Evolutionary conservation across 30 jellyfish, hydroid and myxozoan genomes (phyloP).

Genomic region (Nemopilema nomurai): DNA sequence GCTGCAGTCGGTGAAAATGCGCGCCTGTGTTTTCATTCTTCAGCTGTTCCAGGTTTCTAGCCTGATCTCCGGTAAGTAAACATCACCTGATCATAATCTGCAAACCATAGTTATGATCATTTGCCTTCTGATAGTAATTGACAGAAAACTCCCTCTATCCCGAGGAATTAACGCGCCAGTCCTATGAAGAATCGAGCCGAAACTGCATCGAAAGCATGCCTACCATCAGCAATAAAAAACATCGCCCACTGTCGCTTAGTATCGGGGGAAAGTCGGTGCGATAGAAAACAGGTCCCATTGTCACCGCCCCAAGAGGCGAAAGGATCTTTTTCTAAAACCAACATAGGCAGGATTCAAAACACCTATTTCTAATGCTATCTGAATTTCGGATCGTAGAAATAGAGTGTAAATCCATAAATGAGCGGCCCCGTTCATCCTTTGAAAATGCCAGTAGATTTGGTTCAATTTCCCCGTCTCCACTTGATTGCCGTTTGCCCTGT

Average conservation of each 20-base stretch:
- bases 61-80: constrained; percentile 3
- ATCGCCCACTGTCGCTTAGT: background rate
- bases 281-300: background rate
- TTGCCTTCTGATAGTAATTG: background rate
- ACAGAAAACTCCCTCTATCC: background rate
- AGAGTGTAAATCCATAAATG: too few relatives aligned
- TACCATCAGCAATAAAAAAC: background rate
- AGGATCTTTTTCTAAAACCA: background rate
- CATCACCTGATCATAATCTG: background rate
- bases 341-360: background rate
- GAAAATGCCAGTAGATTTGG: too few relatives aligned
- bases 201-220: background rate
- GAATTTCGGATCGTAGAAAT: too few relatives aligned
- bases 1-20: constrained; percentile 11
- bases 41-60: constrained; percentile 4
- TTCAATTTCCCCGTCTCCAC: too few relatives aligned
- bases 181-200: background rate
- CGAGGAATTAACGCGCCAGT: background rate
- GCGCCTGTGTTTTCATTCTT: background rate
- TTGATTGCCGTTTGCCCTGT: too few relatives aligned
- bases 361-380: background rate
- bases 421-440: too few relatives aligned
- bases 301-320: background rate
- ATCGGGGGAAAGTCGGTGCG: background rate
- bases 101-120: background rate